A percentile compares a stretch with the other conserved stretches of the same genome.
Conservation (phyloP, 2,113 vertebrate genomes). For the human region DNA sequence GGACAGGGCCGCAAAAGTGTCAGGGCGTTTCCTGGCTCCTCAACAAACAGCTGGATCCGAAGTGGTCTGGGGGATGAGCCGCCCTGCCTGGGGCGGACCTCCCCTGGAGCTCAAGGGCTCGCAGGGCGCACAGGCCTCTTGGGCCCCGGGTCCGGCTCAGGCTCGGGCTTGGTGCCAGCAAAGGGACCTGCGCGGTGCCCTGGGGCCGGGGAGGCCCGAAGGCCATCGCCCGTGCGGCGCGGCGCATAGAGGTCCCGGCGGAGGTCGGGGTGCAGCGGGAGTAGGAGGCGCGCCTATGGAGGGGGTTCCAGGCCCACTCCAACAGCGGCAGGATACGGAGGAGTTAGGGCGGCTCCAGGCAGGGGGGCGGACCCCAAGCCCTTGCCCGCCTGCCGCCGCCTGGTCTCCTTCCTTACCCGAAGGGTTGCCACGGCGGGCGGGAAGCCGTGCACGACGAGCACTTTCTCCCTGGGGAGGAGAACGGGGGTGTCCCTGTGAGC, state of each 20-base stretch:
- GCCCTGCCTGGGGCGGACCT: neutral
- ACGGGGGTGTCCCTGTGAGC: neutral
- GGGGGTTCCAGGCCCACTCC: constrained; percentile 94
- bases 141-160: neutral
- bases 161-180: neutral
- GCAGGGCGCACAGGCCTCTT: constrained; percentile 27
- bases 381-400: neutral
- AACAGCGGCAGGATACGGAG: constrained; percentile 80
- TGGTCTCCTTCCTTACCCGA: constrained; percentile 81
- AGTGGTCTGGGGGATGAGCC: no score
- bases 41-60: neutral
- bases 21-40: neutral
- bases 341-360: neutral
- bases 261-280: constrained; percentile 91
- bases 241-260: constrained; percentile 84
- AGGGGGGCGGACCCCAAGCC: fast-evolving
- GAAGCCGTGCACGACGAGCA: constrained; percentile 92
- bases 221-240: constrained; percentile 88
- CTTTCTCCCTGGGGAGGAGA: constrained; percentile 89
- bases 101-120: constrained; percentile 22
- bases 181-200: neutral
- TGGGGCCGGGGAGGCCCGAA: constrained; percentile 83
- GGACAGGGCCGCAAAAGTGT: neutral
- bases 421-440: constrained; percentile 91
- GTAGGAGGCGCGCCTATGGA: constrained; percentile 90